phyloP scores from a whole-genome alignment of 2,113 vertebrate species.

The Pandion haliaetus region DNA sequence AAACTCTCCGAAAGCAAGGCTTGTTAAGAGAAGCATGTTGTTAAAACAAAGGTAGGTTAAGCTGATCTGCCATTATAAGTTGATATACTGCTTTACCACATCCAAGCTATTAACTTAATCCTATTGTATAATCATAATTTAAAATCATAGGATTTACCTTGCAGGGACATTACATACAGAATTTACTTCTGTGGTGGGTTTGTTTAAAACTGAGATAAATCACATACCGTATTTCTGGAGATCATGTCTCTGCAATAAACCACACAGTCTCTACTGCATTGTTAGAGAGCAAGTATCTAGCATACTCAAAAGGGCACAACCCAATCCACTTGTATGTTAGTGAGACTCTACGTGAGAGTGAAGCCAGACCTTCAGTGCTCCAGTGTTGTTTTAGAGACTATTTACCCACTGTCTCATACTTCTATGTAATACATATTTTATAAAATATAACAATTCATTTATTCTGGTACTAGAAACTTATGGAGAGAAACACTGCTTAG shows the following conservation, averaged over 20 bases:
- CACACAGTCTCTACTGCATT: rapidly evolving
- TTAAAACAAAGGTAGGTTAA: neutral
- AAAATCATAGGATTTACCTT: neutral
- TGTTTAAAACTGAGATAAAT: neutral
- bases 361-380: neutral
- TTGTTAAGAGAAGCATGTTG: neutral
- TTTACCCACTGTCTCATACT: neutral
- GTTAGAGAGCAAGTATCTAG: neutral
- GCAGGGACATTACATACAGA: neutral
- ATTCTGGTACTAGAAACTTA: neutral
- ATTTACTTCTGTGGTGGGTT: neutral
- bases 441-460: neutral
- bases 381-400: neutral
- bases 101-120: neutral
- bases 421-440: neutral
- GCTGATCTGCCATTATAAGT: neutral
- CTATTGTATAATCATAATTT: neutral
- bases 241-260: neutral
- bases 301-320: neutral
- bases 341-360: neutral
- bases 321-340: neutral
- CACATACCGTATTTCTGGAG: neutral
- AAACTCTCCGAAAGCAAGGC: neutral
- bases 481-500: neutral
- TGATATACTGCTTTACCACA: neutral